phyloP scores from a whole-genome alignment of 1,140 invertebrate genomes.

The Sinonovacula constricta region DNA sequence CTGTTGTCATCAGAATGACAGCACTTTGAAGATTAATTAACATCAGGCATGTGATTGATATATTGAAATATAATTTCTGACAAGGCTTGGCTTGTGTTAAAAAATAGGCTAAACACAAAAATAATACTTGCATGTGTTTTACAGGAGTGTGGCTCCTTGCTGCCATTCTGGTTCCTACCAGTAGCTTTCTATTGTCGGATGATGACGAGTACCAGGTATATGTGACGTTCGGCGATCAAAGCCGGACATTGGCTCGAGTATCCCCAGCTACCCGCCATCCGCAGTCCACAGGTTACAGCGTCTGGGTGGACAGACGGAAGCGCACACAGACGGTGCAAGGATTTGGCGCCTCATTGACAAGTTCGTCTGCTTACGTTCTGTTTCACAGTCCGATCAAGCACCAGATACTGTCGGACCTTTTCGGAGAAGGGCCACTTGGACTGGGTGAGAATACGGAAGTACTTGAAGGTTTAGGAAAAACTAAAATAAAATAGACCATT shows the following conservation, averaged over 20 bases:
- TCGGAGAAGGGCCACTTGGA: constrained; percentile 28
- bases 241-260: constrained; percentile 37
- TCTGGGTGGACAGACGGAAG: constrained; percentile 48
- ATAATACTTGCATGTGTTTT: too few species aligned
- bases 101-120: too few species aligned
- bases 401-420: constrained; percentile 55
- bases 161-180: neutral
- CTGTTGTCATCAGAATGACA: too few species aligned
- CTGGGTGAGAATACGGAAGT: constrained; percentile 5
- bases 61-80: too few species aligned
- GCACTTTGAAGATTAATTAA: too few species aligned
- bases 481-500: neutral
- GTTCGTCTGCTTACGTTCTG: constrained; percentile 58
- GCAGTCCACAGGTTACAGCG: constrained; percentile 2
- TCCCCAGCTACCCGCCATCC: neutral
- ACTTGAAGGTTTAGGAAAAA: neutral
- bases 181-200: neutral
- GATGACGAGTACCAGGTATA: constrained; percentile 46
- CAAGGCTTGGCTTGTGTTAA: too few species aligned
- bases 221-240: constrained; percentile 52
- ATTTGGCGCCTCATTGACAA: constrained; percentile 58
- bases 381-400: constrained; percentile 54
- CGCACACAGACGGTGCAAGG: constrained; percentile 55
- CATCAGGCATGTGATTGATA: too few species aligned
- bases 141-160: too few species aligned